phyloP scores from a whole-genome alignment of 2,113 vertebrate genomes.

The Cyanoderma ruficeps region DNA sequence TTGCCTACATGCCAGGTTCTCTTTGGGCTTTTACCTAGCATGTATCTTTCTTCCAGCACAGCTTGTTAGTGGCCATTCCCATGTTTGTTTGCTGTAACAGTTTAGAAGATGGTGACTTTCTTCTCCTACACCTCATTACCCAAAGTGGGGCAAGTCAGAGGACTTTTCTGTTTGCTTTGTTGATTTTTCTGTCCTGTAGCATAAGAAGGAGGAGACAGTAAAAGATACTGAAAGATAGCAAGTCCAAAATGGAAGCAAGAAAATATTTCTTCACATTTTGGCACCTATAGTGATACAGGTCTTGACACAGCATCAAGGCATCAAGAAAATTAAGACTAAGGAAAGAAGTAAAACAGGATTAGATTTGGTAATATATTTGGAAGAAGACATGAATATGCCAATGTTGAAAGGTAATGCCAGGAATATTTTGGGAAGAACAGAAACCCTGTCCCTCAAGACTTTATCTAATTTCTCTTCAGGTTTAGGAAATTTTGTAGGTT shows the following conservation, averaged over 20 bases:
- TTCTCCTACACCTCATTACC: neutral
- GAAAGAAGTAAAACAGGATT: neutral
- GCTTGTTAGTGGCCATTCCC: neutral
- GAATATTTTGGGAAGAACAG: neutral
- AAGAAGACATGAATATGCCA: neutral
- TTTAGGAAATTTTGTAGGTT: neutral
- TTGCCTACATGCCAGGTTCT: neutral
- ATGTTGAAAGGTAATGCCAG: neutral
- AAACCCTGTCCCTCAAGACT: neutral
- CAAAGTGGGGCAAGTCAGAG: neutral
- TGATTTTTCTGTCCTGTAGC: neutral
- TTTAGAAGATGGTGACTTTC: neutral
- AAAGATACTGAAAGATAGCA: neutral
- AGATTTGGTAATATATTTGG: neutral
- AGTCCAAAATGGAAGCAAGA: neutral
- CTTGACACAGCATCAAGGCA: neutral
- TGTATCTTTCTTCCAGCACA: neutral
- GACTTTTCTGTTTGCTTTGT: neutral
- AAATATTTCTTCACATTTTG: neutral
- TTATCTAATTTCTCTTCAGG: neutral
- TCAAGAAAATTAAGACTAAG: neutral
- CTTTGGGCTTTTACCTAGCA: neutral
- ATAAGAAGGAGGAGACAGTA: neutral
- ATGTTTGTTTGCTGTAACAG: neutral
- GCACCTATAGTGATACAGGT: accelerated